Evolutionary conservation across 1,140 invertebrate genomes (phyloP).

Genomic region (Varroa destructor): DNA sequence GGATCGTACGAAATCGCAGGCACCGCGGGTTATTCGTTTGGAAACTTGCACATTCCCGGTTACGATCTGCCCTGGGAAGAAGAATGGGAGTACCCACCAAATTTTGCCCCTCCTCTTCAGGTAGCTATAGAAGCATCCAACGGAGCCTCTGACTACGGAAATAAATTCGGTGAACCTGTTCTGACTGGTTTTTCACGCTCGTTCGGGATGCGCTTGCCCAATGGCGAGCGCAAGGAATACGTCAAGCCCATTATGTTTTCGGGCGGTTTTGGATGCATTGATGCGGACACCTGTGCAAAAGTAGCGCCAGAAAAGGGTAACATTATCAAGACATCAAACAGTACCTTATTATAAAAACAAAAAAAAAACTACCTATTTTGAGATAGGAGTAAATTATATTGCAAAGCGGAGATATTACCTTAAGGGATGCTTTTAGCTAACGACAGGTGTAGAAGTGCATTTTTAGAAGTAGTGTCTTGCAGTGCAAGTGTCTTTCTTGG

Average conservation of each 20-base stretch:
- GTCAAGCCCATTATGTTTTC: conserved; percentile 99
- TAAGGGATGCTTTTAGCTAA: not conserved
- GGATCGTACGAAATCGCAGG: conserved; percentile 85
- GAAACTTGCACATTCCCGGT: conserved; percentile 73
- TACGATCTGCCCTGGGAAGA: conserved; percentile 82
- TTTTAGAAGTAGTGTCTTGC: not conserved
- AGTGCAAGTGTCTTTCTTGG: conserved; percentile 22
- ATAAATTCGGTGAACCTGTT: conserved; percentile 95
- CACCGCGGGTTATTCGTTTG: conserved; percentile 88
- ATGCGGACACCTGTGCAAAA: conserved; percentile 62
- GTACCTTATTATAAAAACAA: conserved; percentile 4
- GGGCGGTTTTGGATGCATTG: conserved; percentile 80
- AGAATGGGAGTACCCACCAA: conserved; percentile 60
- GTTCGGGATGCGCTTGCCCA: conserved; percentile 59
- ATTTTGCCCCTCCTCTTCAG: conserved; percentile 75
- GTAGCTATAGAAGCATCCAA: conserved; percentile 88
- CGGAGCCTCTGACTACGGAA: conserved; percentile 95
- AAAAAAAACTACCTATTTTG: conserved; percentile 32
- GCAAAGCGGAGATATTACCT: not conserved
- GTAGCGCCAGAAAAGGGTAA: conserved; percentile 52
- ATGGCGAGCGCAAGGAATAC: conserved; percentile 66
- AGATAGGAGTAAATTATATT: conserved; percentile 29
- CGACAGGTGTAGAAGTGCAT: too few relatives aligned
- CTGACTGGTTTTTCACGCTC: conserved; percentile 78
- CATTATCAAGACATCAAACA: conserved; percentile 27